Conservation (phyloP, 2,888 invertebrate species). For the Dasypogon diadema region DNA sequence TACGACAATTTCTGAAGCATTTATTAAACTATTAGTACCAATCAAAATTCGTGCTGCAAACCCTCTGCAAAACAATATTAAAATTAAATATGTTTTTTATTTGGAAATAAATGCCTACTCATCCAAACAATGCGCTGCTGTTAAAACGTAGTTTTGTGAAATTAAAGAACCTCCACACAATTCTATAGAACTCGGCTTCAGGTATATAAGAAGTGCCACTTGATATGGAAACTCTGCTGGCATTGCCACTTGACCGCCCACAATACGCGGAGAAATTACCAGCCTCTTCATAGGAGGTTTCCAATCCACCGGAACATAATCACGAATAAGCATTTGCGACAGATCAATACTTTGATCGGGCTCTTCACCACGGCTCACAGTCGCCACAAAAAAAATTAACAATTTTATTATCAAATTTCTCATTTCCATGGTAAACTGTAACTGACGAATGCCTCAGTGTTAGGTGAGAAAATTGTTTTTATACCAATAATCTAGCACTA, state of each 20-base stretch:
- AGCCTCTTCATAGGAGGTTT: neutral
- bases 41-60: constrained; percentile 4
- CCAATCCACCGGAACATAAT: neutral
- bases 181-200: constrained; percentile 7
- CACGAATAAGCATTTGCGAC: no score
- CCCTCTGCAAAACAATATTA: neutral
- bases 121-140: constrained; percentile 31
- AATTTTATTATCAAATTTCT: neutral
- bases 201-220: constrained; percentile 56
- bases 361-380: neutral
- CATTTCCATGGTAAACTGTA: neutral
- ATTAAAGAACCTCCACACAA: constrained; percentile 34
- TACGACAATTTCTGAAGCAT: neutral
- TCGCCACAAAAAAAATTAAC: neutral
- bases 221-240: constrained; percentile 59
- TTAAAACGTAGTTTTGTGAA: constrained; percentile 4
- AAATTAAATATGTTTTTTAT: no score
- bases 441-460: neutral
- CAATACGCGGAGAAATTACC: constrained; percentile 56
- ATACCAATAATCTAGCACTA: neutral
- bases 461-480: neutral
- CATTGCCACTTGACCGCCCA: constrained; percentile 58
- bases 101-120: neutral
- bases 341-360: neutral
- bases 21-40: constrained; percentile 8